phyloP scores from a whole-genome alignment of 2,113 vertebrate species.

The Nibea albiflora region DNA sequence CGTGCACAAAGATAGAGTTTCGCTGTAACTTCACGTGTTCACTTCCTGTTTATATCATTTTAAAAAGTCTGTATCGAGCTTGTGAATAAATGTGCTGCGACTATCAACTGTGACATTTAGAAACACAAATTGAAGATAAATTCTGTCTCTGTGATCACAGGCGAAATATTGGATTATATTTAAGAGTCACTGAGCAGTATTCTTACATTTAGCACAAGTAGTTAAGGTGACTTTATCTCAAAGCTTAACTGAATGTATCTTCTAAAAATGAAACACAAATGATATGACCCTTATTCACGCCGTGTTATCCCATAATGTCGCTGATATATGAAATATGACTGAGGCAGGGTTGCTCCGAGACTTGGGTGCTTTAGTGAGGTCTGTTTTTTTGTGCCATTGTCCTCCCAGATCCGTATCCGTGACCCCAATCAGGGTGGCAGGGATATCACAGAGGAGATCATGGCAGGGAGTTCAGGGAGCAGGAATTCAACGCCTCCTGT shows the following conservation, averaged over 20 bases:
- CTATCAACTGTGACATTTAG: no score
- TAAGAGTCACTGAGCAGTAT: background rate
- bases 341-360: slow-evolving; percentile 2
- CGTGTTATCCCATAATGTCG: background rate
- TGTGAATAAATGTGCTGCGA: no score
- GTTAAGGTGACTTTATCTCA: background rate
- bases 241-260: no score
- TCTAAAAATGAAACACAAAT: no score
- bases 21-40: no score
- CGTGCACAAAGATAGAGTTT: background rate
- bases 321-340: background rate
- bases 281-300: background rate
- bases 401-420: slow-evolving; percentile 94
- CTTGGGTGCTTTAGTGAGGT: slow-evolving; percentile 71
- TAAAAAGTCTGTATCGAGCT: no score
- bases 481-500: slow-evolving; percentile 95
- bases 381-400: slow-evolving; percentile 72
- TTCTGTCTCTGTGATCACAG: background rate
- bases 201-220: background rate
- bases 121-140: background rate
- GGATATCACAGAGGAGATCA: slow-evolving; percentile 98
- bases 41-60: no score
- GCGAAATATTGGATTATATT: background rate
- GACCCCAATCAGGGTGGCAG: slow-evolving; percentile 98
- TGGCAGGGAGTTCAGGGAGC: slow-evolving; percentile 95